Evolutionary conservation across 2,113 vertebrate genomes (phyloP), one percentile per base, ranked within the genome.

Genomic region (Coptodon bakossiorum): DNA sequence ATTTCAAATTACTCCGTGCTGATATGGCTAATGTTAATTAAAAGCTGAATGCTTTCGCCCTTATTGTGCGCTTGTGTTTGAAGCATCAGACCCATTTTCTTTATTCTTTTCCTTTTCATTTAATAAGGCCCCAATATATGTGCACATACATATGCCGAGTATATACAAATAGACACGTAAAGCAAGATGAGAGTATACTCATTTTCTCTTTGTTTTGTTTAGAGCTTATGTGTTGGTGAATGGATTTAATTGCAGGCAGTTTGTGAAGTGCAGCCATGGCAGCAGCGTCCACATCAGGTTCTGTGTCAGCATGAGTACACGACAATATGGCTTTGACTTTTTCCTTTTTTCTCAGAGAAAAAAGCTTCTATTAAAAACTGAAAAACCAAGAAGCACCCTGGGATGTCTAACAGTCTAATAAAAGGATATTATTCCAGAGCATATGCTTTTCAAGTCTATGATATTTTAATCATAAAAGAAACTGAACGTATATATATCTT

Each of bases 1-100:
- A 91, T 92, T 94, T 94, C 73, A 93, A 93, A 94, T 93, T 50
- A 91, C 85, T 90, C 63, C 31, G 54, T 34, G 80, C 91, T 93
- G 91, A 95, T 94, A 93, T 63, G 86, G 79, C 87, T 91, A 81
- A 94, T 94, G 94, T 93, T 95, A 94, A 95, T 96, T 94, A 95
- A 95, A 96, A 94, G 89, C 91, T 82, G 83, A 88, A 89, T 88
- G 81, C 80, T 86, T 91, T 83, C 68, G 56, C 83, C 88, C 48
- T 88, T 81, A 93, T 93, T 94, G 85, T 93, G 86, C 59, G 43
- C 59, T 83, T 83, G 83, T 87, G 90, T 92, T 92, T 89, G 61
- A 93, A 91, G 66, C 34, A 4, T 81, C 86, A 80, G 73, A 86
- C 38, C 71, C 36, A 71, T 85, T 48, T 24, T 38, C 86, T 91